Conservation (phyloP, 2,888 invertebrate genomes). For the Ornithoptera alexandrae region DNA sequence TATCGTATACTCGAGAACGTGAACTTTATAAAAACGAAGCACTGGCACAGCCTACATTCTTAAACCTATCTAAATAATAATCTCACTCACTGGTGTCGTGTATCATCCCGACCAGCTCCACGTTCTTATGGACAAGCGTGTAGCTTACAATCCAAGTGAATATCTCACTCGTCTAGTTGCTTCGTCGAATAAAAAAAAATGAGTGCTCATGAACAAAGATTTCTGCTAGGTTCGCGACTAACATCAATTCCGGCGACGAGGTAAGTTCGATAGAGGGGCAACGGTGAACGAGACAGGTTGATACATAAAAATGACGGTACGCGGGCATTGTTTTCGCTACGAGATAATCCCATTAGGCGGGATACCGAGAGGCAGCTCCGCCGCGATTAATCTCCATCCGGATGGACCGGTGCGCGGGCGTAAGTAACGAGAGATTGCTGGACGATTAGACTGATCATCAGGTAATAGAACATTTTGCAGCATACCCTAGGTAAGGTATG, state of each 20-base stretch:
- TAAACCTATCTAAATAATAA: no score
- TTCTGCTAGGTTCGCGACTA: neutral
- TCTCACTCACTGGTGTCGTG: no score
- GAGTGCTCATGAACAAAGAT: neutral
- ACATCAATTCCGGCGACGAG: constrained; percentile 11
- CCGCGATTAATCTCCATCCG: constrained; percentile 61
- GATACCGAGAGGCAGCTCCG: constrained; percentile 50
- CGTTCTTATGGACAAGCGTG: no score
- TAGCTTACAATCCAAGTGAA: no score
- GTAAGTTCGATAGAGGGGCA: constrained; percentile 22
- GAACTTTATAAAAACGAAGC: no score
- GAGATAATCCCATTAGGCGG: constrained; percentile 73
- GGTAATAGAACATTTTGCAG: neutral
- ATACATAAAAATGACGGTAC: constrained; percentile 49
- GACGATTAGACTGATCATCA: neutral
- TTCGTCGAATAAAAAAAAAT: neutral
- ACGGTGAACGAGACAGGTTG: constrained; percentile 22
- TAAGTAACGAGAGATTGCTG: constrained; percentile 33
- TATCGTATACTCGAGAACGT: no score
- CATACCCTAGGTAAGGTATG: no score
- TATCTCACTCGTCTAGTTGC: no score
- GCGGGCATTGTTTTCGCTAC: constrained; percentile 63
- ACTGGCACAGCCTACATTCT: no score
- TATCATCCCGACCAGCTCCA: no score
- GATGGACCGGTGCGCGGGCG: constrained; percentile 39